Conservation (phyloP, 2,113 vertebrate species). For the Onychostoma macrolepis region DNA sequence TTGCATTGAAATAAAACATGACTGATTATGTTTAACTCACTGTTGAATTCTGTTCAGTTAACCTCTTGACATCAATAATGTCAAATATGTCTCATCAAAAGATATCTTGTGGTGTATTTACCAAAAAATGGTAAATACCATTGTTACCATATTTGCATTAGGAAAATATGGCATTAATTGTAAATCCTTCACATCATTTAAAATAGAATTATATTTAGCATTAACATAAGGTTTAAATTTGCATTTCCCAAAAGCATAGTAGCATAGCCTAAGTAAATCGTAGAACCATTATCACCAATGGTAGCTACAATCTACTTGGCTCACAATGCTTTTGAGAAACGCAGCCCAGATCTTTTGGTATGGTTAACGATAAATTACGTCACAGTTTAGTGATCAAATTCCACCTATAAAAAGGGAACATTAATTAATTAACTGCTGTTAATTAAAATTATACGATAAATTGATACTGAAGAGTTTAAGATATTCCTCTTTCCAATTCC, state of each 20-base stretch:
- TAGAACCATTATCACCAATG: too few species aligned
- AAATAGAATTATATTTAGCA: background rate
- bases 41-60: background rate
- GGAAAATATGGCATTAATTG: background rate
- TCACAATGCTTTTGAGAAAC: background rate
- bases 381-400: background rate
- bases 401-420: background rate
- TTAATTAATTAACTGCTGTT: background rate
- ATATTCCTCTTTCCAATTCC: background rate
- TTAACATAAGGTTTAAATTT: background rate
- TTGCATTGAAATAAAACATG: conserved; percentile 12
- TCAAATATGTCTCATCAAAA: background rate
- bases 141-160: background rate
- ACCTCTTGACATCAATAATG: background rate
- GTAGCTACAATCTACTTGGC: too few species aligned
- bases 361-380: background rate
- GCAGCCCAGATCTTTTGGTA: background rate
- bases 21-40: background rate
- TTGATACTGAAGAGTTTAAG: background rate
- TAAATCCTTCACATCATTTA: background rate
- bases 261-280: too few species aligned
- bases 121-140: background rate
- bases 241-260: too few species aligned
- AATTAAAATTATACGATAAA: background rate
- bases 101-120: background rate